Evolutionary conservation across 2,888 invertebrate species (phyloP).

Genomic region (Abscondita cerata): DNA sequence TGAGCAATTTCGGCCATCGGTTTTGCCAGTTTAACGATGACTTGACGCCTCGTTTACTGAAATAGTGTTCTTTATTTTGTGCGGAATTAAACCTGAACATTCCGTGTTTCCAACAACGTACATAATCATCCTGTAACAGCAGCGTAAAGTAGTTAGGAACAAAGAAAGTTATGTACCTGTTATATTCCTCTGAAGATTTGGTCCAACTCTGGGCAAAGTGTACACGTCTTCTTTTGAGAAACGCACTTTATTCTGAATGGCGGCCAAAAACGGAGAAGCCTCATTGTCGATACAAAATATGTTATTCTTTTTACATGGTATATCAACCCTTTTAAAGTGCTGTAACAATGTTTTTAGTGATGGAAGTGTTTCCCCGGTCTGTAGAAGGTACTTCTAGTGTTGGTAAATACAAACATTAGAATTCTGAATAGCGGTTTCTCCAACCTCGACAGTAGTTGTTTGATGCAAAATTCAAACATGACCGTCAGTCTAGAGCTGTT

Average conservation of each 20-base stretch:
- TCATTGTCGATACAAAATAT: conserved; percentile 55
- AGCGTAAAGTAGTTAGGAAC: conserved; percentile 2
- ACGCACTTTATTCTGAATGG: conserved; percentile 41
- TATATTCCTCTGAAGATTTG: conserved; percentile 42
- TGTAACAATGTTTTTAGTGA: conserved; percentile 44
- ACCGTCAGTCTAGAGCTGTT: conserved; percentile 48
- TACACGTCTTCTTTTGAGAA: conserved; percentile 34
- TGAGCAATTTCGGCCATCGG: conserved; percentile 54
- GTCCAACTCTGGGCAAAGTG: conserved; percentile 42
- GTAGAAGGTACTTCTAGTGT: conserved; percentile 47
- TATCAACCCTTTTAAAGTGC: conserved; percentile 41
- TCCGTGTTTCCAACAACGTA: conserved; percentile 46
- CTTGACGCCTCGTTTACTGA: conserved; percentile 52
- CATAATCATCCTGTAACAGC: conserved; percentile 44
- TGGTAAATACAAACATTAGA: conserved; percentile 54
- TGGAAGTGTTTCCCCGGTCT: conserved; percentile 49
- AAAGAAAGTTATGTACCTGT: conserved; percentile 41
- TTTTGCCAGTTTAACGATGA: conserved; percentile 50
- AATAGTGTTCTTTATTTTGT: conserved; percentile 48
- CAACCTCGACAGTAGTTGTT: conserved; percentile 51
- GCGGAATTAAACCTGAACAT: conserved; percentile 45
- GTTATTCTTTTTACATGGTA: conserved; percentile 43
- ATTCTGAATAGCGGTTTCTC: conserved; percentile 51
- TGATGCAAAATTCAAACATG: conserved; percentile 51
- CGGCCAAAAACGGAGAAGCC: conserved; percentile 50